Evolutionary conservation across 1,140 invertebrate species (phyloP).

Genomic region (Ganaspis sp.): DNA sequence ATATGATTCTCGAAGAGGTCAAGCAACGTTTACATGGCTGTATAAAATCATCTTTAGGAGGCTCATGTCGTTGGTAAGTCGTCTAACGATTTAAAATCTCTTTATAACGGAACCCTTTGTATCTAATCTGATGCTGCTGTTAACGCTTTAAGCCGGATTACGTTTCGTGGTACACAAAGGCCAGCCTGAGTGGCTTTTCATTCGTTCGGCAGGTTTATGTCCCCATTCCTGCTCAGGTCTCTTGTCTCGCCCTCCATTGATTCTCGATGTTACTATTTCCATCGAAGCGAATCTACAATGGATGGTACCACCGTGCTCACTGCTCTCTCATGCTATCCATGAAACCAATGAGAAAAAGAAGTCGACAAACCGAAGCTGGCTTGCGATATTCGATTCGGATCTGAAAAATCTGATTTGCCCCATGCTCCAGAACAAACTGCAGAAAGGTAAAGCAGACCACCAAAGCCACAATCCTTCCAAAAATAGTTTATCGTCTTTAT

Average conservation of each 20-base stretch:
- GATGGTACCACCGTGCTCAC: not conserved
- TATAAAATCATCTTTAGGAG: not conserved
- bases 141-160: conserved; percentile 30
- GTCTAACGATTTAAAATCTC: conserved; percentile 3
- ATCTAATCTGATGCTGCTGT: conserved; percentile 26
- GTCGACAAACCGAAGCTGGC: not conserved
- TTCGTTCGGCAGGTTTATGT: conserved; percentile 21
- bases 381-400: conserved; percentile 18
- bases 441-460: not conserved
- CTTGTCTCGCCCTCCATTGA: conserved; percentile 12
- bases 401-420: conserved; percentile 1
- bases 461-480: too few relatives aligned
- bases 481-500: too few relatives aligned
- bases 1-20: too few relatives aligned
- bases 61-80: conserved; percentile 1
- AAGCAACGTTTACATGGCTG: too few relatives aligned
- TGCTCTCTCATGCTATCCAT: not conserved
- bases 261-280: conserved; percentile 24
- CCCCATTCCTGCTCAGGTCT: not conserved
- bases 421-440: not conserved
- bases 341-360: conserved; percentile 12
- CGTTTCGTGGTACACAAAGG: conserved; percentile 26
- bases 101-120: conserved; percentile 26
- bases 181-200: conserved; percentile 17
- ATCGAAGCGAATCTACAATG: conserved; percentile 18